Conservation (phyloP, 2,113 vertebrate genomes). For the Mesocricetus auratus region DNA sequence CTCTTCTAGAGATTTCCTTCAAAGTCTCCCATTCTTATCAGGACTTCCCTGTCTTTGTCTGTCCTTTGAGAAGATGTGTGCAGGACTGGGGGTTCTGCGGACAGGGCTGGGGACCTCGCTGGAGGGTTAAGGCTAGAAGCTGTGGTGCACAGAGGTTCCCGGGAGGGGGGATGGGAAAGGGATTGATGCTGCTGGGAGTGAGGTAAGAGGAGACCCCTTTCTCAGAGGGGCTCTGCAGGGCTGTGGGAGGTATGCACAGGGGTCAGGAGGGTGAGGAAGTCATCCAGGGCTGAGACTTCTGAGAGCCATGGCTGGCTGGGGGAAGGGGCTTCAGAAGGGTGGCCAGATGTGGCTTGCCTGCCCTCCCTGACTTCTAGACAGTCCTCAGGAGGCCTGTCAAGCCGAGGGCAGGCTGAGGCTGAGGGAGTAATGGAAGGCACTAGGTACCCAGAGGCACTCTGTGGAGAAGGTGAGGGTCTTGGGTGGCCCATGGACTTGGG, state of each 20-base stretch:
- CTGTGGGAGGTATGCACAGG: slow-evolving; percentile 57
- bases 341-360: slow-evolving; percentile 76
- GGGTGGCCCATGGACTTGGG: not conserved
- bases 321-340: slow-evolving; percentile 50
- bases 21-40: too few relatives aligned
- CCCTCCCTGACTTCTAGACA: not conserved
- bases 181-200: not conserved
- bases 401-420: not conserved
- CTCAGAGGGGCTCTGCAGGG: slow-evolving; percentile 2
- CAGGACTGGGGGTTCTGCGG: too few relatives aligned
- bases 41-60: not conserved
- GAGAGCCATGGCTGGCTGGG: slow-evolving; percentile 61
- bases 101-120: not conserved
- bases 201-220: not conserved
- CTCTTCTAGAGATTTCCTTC: not conserved
- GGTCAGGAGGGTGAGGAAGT: slow-evolving; percentile 79
- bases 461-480: not conserved
- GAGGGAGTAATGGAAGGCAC: not conserved
- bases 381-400: not conserved
- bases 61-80: not conserved
- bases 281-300: slow-evolving; percentile 51
- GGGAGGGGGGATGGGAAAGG: not conserved
- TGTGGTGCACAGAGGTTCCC: not conserved
- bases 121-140: not conserved
- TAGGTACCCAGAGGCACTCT: not conserved